Percentiles rank a stretch among this genome's conserved stretches.
phyloP scores from a whole-genome alignment of 2,113 vertebrate genomes.

The Columba livia region DNA sequence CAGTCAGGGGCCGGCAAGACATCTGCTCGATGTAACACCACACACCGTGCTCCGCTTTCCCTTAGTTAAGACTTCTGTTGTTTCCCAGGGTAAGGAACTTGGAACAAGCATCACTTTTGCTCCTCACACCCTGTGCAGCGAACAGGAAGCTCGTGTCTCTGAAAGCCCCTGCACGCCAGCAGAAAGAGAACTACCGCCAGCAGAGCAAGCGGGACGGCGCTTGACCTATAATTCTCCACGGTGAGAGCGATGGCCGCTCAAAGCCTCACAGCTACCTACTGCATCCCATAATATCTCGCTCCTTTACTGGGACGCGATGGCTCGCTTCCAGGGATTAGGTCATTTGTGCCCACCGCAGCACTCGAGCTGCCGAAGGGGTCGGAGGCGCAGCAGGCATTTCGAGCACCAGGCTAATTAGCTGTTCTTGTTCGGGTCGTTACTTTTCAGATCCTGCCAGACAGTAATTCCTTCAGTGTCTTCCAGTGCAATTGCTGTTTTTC shows the following conservation, averaged over 20 bases:
- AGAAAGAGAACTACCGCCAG: neutral
- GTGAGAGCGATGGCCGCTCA: neutral
- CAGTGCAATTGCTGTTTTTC: neutral
- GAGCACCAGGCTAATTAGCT: neutral
- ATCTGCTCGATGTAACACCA: neutral
- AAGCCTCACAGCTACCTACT: rapidly evolving
- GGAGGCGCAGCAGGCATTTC: rapidly evolving
- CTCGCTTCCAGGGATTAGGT: neutral
- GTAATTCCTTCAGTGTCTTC: neutral
- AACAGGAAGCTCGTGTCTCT: rapidly evolving
- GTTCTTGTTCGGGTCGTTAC: neutral
- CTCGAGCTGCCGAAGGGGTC: neutral
- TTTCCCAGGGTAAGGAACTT: neutral
- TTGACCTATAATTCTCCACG: rapidly evolving
- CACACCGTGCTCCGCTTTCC: neutral
- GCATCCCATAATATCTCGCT: neutral
- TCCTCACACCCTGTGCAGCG: rapidly evolving
- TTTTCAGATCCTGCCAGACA: neutral
- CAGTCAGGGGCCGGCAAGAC: neutral
- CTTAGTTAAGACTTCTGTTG: neutral
- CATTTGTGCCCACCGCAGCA: neutral
- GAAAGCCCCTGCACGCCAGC: neutral
- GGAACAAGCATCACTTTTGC: rapidly evolving
- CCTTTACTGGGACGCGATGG: neutral
- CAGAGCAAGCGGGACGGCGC: rapidly evolving